Evolutionary conservation across 2,797 vertebrate species (phyloP).

Genomic region (Esox masquinongy): DNA sequence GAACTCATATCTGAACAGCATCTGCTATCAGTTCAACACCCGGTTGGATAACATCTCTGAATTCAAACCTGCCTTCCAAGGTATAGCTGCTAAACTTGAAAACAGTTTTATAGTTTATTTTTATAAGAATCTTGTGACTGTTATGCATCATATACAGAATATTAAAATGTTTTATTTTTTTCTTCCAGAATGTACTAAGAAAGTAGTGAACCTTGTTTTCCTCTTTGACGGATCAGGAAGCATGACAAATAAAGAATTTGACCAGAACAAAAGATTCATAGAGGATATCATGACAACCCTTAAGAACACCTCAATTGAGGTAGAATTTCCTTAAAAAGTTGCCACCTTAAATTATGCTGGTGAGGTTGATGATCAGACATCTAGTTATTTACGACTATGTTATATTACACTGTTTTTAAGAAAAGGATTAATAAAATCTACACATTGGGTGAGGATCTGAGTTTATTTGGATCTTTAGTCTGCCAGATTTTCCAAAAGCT

Average conservation of each 20-base stretch:
- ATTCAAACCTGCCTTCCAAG: slow-evolving; percentile 69
- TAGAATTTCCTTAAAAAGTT: slow-evolving; percentile 31
- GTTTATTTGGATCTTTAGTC: too few species aligned
- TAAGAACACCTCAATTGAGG: slow-evolving; percentile 75
- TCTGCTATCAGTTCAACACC: slow-evolving; percentile 70
- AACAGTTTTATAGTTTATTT: background rate
- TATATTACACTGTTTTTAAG: background rate
- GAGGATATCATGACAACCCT: slow-evolving; percentile 69
- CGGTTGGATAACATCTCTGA: slow-evolving; percentile 8
- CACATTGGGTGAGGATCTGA: too few species aligned
- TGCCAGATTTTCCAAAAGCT: too few species aligned
- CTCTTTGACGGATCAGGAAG: slow-evolving; percentile 82
- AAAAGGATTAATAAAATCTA: background rate
- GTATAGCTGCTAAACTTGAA: slow-evolving; percentile 48
- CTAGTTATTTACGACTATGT: background rate
- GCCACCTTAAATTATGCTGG: background rate
- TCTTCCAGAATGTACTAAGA: slow-evolving; percentile 76
- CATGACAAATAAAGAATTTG: slow-evolving; percentile 59
- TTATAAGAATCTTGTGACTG: background rate
- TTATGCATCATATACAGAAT: background rate
- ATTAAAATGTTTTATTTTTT: background rate
- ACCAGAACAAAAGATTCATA: slow-evolving; percentile 76
- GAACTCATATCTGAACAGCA: slow-evolving; percentile 79
- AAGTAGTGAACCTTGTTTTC: slow-evolving; percentile 79
- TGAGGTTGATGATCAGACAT: background rate